A percentile compares a stretch with the other conserved stretches of the same genome.
phyloP scores from a whole-genome alignment of 2,888 invertebrate genomes.

The Anoncus sp. region DNA sequence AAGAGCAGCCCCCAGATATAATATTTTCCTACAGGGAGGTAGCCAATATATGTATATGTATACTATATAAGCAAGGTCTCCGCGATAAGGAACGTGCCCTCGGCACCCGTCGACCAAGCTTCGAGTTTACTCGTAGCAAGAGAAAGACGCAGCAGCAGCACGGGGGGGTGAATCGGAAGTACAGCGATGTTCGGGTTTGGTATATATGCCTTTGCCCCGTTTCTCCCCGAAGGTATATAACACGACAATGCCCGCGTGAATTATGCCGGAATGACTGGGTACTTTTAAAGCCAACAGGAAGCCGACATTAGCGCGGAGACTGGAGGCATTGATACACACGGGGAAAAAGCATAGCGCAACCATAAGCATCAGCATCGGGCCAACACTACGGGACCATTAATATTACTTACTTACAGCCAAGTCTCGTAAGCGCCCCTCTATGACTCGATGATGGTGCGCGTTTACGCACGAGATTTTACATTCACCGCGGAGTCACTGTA shows the following conservation, averaged over 20 bases:
- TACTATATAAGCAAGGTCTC: conserved; percentile 23
- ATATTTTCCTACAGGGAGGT: conserved; percentile 57
- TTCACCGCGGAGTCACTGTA: conserved; percentile 8
- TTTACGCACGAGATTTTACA: conserved; percentile 41
- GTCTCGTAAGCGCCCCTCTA: conserved; percentile 40
- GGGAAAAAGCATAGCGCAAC: conserved; percentile 30
- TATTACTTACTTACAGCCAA: conserved; percentile 80
- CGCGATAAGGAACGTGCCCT: conserved; percentile 69
- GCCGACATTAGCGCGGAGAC: conserved; percentile 79
- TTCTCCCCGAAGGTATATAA: conserved; percentile 61
- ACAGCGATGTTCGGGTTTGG: conserved; percentile 38
- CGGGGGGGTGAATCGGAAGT: conserved; percentile 50
- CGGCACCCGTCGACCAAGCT: conserved; percentile 46
- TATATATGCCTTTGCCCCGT: conserved; percentile 9
- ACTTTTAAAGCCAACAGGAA: conserved; percentile 81
- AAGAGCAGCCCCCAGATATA: conserved; percentile 59
- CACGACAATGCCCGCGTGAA: conserved; percentile 82
- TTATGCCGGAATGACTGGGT: conserved; percentile 82
- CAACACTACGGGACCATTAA: conserved; percentile 77
- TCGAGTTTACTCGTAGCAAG: conserved; percentile 30
- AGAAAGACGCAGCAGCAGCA: conserved; percentile 44
- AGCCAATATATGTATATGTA: conserved; percentile 30
- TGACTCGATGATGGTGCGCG: conserved; percentile 55
- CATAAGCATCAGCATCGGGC: conserved; percentile 72
- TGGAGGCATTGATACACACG: conserved; percentile 79